Evolutionary conservation across 2,888 invertebrate species (phyloP).

Genomic region (Crocallis elinguaria): DNA sequence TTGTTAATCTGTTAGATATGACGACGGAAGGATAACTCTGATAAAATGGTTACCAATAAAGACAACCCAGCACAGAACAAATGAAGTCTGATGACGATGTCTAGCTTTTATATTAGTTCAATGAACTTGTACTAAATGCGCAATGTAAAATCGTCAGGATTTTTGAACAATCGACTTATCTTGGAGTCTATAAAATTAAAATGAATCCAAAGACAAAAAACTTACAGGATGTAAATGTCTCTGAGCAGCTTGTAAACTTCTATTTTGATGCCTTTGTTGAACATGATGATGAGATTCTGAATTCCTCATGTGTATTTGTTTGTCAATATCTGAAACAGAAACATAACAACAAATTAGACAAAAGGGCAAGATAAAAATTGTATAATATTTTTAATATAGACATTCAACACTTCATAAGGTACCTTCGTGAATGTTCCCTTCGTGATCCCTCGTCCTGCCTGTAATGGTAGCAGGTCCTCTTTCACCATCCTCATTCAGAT

Average conservation of each 20-base stretch:
- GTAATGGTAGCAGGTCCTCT: slow-evolving; percentile 81
- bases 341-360: neutral
- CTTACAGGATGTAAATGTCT: slow-evolving; percentile 72
- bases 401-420: slow-evolving; percentile 5
- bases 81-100: too few species aligned
- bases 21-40: too few species aligned
- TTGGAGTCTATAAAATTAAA: neutral
- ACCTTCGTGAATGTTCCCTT: slow-evolving; percentile 86
- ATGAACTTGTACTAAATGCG: too few species aligned
- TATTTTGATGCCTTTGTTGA: slow-evolving; percentile 67
- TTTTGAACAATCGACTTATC: too few species aligned
- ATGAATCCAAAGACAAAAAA: neutral
- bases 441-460: slow-evolving; percentile 86
- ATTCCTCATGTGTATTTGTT: slow-evolving; percentile 74
- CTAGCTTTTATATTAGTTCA: too few species aligned
- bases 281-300: slow-evolving; percentile 69
- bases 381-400: neutral
- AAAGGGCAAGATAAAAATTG: neutral
- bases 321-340: slow-evolving; percentile 70
- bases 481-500: slow-evolving; percentile 92
- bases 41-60: too few species aligned
- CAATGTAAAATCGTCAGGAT: too few species aligned
- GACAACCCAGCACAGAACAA: too few species aligned
- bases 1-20: too few species aligned
- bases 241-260: slow-evolving; percentile 71